Evolutionary conservation across 2,888 invertebrate species (phyloP).

Genomic region (Dasysyrphus tricinctus): DNA sequence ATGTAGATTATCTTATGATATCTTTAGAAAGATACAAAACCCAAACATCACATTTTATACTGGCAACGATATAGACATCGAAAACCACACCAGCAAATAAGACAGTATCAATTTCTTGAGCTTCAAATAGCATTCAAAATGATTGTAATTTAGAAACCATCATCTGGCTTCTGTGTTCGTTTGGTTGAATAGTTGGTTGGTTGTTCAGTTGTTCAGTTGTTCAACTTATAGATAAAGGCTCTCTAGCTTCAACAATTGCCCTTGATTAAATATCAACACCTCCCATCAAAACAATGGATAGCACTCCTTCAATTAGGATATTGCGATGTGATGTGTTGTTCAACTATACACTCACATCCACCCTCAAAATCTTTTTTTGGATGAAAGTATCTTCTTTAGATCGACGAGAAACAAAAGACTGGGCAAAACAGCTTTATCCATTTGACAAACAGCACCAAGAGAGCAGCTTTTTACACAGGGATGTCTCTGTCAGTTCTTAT

Average conservation of each 20-base stretch:
- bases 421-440: background rate
- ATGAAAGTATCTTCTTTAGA: slow-evolving; percentile 18
- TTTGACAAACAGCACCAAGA: background rate
- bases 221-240: background rate
- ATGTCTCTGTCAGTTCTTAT: background rate
- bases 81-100: background rate
- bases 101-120: slow-evolving; percentile 57
- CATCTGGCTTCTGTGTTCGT: slow-evolving; percentile 14
- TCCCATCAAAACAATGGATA: slow-evolving; percentile 66
- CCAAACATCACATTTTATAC: background rate
- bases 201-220: background rate
- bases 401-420: slow-evolving; percentile 34
- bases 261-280: slow-evolving; percentile 75
- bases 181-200: background rate
- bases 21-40: background rate
- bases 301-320: slow-evolving; percentile 37
- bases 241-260: slow-evolving; percentile 63
- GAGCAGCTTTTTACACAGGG: background rate
- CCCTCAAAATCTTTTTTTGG: slow-evolving; percentile 14
- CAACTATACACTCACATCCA: slow-evolving; percentile 24
- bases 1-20: slow-evolving; percentile 39
- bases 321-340: slow-evolving; percentile 5
- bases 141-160: slow-evolving; percentile 66
- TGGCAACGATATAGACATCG: background rate
- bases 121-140: slow-evolving; percentile 72